These are phyloP conservation scores for Tenthredo scrophulariae DNA, from an alignment of 2,888 invertebrate genomes.

Conservation along the genomic window DNA sequence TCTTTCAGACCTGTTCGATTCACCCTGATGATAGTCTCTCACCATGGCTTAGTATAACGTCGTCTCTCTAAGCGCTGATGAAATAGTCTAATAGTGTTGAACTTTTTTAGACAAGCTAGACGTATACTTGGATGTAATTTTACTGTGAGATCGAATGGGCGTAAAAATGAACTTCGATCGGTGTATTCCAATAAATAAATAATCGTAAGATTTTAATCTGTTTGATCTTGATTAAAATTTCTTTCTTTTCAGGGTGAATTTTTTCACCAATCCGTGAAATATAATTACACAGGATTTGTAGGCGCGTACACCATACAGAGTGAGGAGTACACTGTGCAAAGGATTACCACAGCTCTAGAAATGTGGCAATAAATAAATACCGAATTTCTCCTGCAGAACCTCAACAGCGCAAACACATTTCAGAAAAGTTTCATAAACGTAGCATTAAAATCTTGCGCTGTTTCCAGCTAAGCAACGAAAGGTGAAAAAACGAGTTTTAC, in stretches of 20 bases:
- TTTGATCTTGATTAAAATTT: neutral
- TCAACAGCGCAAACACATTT: conserved; percentile 4
- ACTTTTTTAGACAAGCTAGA: neutral
- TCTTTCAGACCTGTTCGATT: neutral
- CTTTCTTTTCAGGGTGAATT: neutral
- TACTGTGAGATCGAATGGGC: neutral
- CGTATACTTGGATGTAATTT: neutral
- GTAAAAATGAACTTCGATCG: neutral
- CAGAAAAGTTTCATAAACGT: conserved; percentile 4
- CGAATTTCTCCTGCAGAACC: conserved; percentile 31
- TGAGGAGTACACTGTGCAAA: neutral
- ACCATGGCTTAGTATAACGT: neutral
- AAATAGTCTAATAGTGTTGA: neutral
- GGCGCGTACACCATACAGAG: neutral
- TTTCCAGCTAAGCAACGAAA: neutral
- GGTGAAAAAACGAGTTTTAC: neutral
- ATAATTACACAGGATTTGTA: neutral
- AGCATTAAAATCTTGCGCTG: neutral
- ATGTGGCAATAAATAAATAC: conserved; percentile 35
- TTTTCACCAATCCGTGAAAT: neutral
- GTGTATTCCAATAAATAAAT: too few species aligned
- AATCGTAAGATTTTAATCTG: too few species aligned
- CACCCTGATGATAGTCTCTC: neutral
- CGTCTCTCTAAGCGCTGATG: neutral
- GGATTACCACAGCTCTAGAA: conserved; percentile 11